Evolutionary conservation across 1,140 invertebrate species (phyloP), one percentile per base, ranked within the genome.

Genomic region (Trissolcus basalis): DNA sequence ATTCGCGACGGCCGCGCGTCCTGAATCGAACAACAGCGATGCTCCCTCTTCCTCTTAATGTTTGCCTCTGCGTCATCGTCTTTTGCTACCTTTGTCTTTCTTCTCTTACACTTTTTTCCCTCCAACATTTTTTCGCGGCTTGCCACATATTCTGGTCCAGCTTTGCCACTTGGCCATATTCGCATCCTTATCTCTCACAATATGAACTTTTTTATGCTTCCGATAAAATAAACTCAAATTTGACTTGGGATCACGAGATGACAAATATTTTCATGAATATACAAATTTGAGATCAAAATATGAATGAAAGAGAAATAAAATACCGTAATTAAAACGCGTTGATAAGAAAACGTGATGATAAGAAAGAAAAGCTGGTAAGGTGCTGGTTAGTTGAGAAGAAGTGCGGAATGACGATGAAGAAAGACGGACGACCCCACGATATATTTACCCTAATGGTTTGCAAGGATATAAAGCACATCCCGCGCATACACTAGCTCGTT

Each of bases 391-490:
- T 8, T 45, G 47, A 19, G 48, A 61, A 27, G 39, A 69, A 47
- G 32, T 19, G 43, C 14, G 45, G 13, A 48, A 44, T 55, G 49
- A 67, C 60, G 47, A 56, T 47, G 55, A 74, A 43, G 61, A 47
- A 63, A 70, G 65, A 74, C 47, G 50, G 50, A 73, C 78, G 79
- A 78, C 72, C 58, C 78, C 61, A 69, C 80, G 80, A 81, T 86
- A 85, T 87, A 87, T 86, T 87, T 87, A 86, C 87, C 85, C 83
- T 88, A 87, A 87, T 87, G 86, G 83, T 76, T 86, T 77, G 82
- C 84, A 78, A 83, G 80, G 83, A 86, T 85, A 87, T 88, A 88
- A 88, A 88, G 85, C 85, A 86, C 85, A 88, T 86, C 85, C 86
- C 82, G 84, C 83, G 85, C 85, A 85, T 87, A 87, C 70, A 84